These are phyloP conservation scores for Chrysemys picta DNA, from an alignment of 2,113 vertebrate genomes.

Conservation along the genomic window DNA sequence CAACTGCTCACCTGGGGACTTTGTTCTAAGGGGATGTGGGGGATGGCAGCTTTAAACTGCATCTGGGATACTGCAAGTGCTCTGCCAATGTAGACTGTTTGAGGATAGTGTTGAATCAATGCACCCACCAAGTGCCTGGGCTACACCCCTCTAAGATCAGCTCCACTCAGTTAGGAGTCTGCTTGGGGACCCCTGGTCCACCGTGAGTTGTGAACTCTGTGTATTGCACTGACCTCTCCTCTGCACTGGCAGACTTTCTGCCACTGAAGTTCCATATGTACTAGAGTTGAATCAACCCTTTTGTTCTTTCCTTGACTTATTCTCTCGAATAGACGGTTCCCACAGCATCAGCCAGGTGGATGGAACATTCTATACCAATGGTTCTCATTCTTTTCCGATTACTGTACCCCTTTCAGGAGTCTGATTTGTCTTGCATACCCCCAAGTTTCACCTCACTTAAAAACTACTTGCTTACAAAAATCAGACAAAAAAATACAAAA, in stretches of 20 bases:
- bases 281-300: conserved; percentile 61
- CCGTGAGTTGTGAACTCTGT: conserved; percentile 39
- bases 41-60: neutral
- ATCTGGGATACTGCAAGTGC: neutral
- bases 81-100: conserved; percentile 40
- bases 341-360: neutral
- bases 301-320: conserved; percentile 68
- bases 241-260: neutral
- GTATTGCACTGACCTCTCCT: neutral
- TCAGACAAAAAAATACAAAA: no score
- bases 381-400: no score
- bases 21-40: neutral
- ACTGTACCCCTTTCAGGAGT: no score
- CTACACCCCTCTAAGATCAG: conserved; percentile 38
- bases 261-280: neutral
- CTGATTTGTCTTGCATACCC: no score
- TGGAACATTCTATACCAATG: neutral
- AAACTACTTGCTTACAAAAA: no score
- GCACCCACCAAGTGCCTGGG: neutral
- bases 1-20: conserved; percentile 34
- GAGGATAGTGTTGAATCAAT: conserved; percentile 32
- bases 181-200: neutral
- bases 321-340: conserved; percentile 35
- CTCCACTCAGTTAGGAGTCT: conserved; percentile 48
- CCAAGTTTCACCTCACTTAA: no score